Percentiles rank a stretch among this genome's conserved stretches.
Evolutionary conservation across 1,140 invertebrate genomes (phyloP).

Genomic region (Zeugodacus cucurbitae): DNA sequence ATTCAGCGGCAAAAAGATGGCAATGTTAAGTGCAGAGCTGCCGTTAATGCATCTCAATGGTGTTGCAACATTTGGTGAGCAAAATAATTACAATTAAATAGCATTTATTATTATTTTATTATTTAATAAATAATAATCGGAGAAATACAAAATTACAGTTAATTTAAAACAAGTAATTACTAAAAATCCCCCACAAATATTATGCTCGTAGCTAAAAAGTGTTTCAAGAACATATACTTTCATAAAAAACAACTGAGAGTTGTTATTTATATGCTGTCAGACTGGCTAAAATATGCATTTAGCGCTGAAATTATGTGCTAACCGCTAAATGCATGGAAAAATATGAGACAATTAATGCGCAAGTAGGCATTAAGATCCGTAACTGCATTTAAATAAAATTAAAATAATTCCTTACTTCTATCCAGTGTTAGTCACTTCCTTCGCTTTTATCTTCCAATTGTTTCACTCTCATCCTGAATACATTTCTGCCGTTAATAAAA

Average conservation of each 20-base stretch:
- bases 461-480: background rate
- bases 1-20: background rate
- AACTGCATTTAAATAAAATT: too few relatives aligned
- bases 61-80: background rate
- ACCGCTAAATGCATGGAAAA: too few relatives aligned
- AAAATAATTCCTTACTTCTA: background rate
- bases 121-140: background rate
- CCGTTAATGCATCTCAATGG: slow-evolving; percentile 4
- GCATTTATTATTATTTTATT: background rate
- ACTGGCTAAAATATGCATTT: too few relatives aligned
- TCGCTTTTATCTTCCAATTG: background rate
- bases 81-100: background rate
- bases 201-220: background rate
- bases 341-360: too few relatives aligned
- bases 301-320: too few relatives aligned
- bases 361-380: too few relatives aligned
- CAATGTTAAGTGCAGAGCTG: slow-evolving; percentile 23
- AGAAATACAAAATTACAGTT: background rate
- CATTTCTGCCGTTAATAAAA: background rate
- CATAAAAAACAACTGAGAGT: background rate
- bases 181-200: background rate
- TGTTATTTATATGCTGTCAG: background rate
- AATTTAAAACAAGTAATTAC: background rate
- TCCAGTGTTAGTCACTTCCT: background rate
- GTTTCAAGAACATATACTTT: background rate